Evolutionary conservation across 1,140 invertebrate genomes (phyloP), one percentile per base, ranked within the genome.

Genomic region (Helicoverpa zea): DNA sequence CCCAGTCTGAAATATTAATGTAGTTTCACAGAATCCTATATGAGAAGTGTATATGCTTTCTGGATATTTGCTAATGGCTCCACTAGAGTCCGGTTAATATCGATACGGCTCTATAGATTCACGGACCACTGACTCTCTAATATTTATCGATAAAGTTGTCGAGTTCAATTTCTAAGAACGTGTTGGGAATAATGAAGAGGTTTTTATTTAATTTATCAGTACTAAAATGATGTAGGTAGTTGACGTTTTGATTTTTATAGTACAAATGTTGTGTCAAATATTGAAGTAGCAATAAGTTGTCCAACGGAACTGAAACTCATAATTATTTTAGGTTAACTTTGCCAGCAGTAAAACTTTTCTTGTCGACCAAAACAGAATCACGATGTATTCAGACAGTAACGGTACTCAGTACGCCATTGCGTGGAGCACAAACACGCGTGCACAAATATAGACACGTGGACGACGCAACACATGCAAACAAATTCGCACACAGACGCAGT

Each of bases 11-110:
- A 94, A 94, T 94, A 94, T 94, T 94, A 93, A 94, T 94, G 90
- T 91, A 94, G 91, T 94, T 94, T 93, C 92, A 77, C 66, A 90
- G 93, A 94, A 93, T 94, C 89, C 81, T 94, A 91, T 92, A 94
- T 92, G 90, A 94, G 88, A 79, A 80, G 80, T 83, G 83, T 82
- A 83, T 85, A 84, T 63, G 77, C 72, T 84, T 89, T 88, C 84
- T 86, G 76, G 83, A 84, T 89, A 89, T 87, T 86, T 86, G 83
- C 87, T 82, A 83, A 86, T 83, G 83, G 76, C 64, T 70, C 54
- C 16, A 35, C 49, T 47, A 43, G 51, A 59, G 72, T 58, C 63
- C 52, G 52, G 63, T 68, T 68, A 11, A 29, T 68, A 77, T 77
- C 64, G 78, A 80, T 80, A 80, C 43, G 9, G 35, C 51, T 66